phyloP scores from a whole-genome alignment of 1,140 invertebrate species.

The Bombus superbus region DNA sequence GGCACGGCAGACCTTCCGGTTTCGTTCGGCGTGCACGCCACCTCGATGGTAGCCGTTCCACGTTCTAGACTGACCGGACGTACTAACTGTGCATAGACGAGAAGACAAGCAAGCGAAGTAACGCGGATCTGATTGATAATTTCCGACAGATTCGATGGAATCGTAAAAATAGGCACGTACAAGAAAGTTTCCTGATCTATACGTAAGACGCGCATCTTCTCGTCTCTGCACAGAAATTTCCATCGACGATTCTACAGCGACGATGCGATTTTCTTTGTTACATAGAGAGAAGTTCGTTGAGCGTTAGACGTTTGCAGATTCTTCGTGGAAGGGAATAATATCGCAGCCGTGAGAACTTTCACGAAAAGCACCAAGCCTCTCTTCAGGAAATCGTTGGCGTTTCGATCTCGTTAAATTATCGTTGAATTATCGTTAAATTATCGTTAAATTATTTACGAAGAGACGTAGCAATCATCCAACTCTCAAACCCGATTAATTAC shows the following conservation, averaged over 20 bases:
- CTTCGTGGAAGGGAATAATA: not conserved
- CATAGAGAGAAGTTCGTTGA: too few species aligned
- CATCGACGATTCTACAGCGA: not conserved
- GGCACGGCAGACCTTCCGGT: not conserved
- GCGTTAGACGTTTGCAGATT: not conserved
- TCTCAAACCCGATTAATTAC: not conserved
- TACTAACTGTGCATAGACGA: not conserved
- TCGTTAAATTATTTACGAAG: not conserved
- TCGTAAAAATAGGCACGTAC: not conserved
- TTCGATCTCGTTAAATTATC: not conserved
- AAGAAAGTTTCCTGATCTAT: not conserved
- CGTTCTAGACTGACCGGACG: not conserved
- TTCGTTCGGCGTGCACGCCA: conserved; percentile 12
- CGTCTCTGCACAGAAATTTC: not conserved
- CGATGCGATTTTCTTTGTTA: too few species aligned
- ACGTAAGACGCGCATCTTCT: not conserved
- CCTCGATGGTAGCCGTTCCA: too few species aligned
- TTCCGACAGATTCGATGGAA: not conserved
- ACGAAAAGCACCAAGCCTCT: not conserved
- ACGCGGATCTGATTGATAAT: not conserved
- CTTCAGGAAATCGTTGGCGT: too few species aligned
- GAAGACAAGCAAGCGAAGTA: not conserved
- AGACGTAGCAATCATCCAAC: not conserved
- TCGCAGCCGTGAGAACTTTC: not conserved
- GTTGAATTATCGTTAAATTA: not conserved